phyloP scores from a whole-genome alignment of 2,113 vertebrate species.

The Nesoenas mayeri region DNA sequence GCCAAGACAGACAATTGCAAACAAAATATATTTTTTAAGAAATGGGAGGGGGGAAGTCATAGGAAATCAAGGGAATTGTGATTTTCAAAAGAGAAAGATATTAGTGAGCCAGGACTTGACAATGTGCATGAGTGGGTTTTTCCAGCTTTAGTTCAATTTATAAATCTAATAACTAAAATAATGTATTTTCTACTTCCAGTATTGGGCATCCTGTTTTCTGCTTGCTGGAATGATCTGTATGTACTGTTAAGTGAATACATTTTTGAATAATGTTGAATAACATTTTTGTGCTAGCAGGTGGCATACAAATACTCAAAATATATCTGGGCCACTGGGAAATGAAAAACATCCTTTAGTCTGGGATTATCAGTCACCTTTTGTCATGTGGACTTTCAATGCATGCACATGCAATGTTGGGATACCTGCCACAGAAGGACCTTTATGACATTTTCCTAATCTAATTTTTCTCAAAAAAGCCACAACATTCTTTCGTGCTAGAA shows the following conservation, averaged over 20 bases:
- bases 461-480: background rate
- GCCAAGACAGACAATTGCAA: slow-evolving; percentile 12
- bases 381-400: background rate
- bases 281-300: background rate
- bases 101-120: background rate
- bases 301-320: background rate
- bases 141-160: background rate
- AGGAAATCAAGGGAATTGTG: background rate
- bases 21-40: background rate
- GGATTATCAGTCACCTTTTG: background rate
- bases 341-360: background rate
- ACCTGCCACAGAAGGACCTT: background rate
- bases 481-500: background rate
- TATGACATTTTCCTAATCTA: background rate
- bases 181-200: background rate
- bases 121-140: background rate
- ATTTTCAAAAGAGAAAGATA: background rate
- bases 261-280: too few relatives aligned
- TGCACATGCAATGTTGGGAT: background rate
- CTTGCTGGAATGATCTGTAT: background rate
- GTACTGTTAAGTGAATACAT: background rate
- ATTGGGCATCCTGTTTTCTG: background rate
- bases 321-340: background rate
- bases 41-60: background rate
- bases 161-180: background rate